Evolutionary conservation across 2,888 invertebrate genomes (phyloP), one percentile per base, ranked within the genome.

Genomic region (Agonopterix subpropinquella): DNA sequence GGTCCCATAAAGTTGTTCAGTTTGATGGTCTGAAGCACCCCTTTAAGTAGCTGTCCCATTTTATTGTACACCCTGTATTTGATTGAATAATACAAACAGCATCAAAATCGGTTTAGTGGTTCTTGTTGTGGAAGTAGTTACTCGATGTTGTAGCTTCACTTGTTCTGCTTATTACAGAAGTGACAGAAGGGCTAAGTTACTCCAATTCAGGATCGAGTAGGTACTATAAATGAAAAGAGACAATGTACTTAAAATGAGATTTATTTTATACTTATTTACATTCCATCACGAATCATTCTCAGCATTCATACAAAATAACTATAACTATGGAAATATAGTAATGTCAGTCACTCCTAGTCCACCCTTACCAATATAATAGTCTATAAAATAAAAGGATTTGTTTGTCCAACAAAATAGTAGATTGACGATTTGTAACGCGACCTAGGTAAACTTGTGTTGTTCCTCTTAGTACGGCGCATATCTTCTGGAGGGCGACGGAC

Each of bases 401-500:
- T 59, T 66, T 59, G 61, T 68, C 67, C 69, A 72, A 75, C 76
- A 28, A 28, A 28, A 28, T 28, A 28, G 28, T 28, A 28, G 28
- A 66, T 67, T 58, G 59, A 56, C 66, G 61, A 54, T 58, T 66
- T 58, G 58, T 53, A 64, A 62, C 65, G n/a, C 36, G 36, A 44
- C 1, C 39, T 11, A 42, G 52, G 64, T 65, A 58, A 55, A 55
- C 59, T 62, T 57, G 64, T 61, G 62, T 58, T 61, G 62, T 58
- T 56, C 11, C 28, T 42, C 43, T 65, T 90, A 95, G 89, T 95
- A 95, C 60, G 95, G 95, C 78, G 95, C 95, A 86, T 95, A 96
- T 85, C 95, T 92, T 83, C 95, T 92, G 62, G 95, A 92, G 53
- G 95, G 95, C 52, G 95, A 95, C 43, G 94, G 93, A 69, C 95